phyloP scores from a whole-genome alignment of 1,140 invertebrate genomes.

The Nephila pilipes region DNA sequence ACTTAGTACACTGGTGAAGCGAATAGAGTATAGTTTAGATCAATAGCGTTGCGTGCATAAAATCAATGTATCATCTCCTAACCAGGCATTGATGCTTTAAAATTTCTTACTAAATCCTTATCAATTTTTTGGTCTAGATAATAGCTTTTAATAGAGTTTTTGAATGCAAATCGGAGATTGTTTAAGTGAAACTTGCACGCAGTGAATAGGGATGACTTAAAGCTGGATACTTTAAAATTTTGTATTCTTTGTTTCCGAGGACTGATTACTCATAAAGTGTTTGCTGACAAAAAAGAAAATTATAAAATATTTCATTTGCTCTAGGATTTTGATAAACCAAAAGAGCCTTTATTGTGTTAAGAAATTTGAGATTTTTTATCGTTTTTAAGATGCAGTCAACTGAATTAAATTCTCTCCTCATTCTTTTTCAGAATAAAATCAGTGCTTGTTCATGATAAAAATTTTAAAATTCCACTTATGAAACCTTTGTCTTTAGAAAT shows the following conservation, averaged over 20 bases:
- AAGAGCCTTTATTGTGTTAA: too few relatives aligned
- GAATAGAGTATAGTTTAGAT: constrained; percentile 38
- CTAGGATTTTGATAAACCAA: too few relatives aligned
- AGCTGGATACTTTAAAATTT: neutral
- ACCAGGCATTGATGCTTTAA: constrained; percentile 57
- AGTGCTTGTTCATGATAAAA: too few relatives aligned
- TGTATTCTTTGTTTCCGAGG: neutral
- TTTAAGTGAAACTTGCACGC: constrained; percentile 65
- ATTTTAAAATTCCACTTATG: too few relatives aligned
- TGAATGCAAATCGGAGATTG: neutral
- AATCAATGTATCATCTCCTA: constrained; percentile 62
- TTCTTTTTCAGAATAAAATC: too few relatives aligned
- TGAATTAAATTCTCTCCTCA: too few relatives aligned
- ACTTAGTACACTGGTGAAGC: neutral
- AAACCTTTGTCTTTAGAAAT: too few relatives aligned
- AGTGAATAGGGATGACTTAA: neutral
- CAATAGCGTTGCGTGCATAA: constrained; percentile 48
- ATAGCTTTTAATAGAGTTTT: constrained; percentile 54
- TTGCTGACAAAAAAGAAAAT: neutral
- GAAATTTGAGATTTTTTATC: too few relatives aligned
- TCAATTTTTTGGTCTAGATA: constrained; percentile 64
- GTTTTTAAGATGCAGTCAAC: too few relatives aligned
- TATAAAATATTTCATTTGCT: neutral
- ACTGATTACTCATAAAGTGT: neutral
- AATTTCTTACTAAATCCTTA: constrained; percentile 72